These are phyloP conservation scores for Lacerta agilis DNA, from an alignment of 2,797 vertebrate genomes.

Conservation along the genomic window DNA sequence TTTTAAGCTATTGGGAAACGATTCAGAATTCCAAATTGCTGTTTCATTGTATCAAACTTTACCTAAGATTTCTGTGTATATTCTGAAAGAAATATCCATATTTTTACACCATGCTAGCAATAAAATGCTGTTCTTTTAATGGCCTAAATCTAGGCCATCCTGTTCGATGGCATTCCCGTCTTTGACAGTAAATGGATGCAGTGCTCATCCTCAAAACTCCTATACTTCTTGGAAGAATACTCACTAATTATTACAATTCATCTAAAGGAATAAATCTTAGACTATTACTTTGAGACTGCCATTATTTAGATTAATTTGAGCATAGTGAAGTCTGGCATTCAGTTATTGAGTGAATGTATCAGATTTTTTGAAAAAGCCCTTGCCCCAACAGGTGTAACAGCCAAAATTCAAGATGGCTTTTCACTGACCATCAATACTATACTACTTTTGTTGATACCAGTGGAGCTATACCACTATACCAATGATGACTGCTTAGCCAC, in stretches of 20 bases:
- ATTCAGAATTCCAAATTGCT: constrained; percentile 58
- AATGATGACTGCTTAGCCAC: neutral
- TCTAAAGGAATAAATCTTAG: neutral
- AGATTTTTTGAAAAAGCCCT: neutral
- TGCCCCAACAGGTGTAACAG: neutral
- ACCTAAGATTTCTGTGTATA: constrained; percentile 51
- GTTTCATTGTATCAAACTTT: constrained; percentile 57
- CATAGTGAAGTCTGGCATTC: neutral
- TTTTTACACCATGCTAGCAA: constrained; percentile 41
- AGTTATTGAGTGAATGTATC: neutral
- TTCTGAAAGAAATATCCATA: constrained; percentile 50
- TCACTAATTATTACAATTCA: constrained; percentile 20
- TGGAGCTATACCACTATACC: neutral
- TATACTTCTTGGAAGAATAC: constrained; percentile 23
- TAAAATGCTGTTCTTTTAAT: constrained; percentile 7
- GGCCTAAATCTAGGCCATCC: constrained; percentile 32
- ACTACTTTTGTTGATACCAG: neutral
- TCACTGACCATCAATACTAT: neutral
- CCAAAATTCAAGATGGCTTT: neutral
- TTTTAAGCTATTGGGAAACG: constrained; percentile 64
- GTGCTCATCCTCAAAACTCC: constrained; percentile 23
- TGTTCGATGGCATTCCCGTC: constrained; percentile 29
- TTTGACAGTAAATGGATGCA: constrained; percentile 27
- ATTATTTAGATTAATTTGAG: constrained; percentile 1
- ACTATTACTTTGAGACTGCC: neutral